phyloP scores from a whole-genome alignment of 2,797 vertebrate species.

The Micrastur ruficollis region DNA sequence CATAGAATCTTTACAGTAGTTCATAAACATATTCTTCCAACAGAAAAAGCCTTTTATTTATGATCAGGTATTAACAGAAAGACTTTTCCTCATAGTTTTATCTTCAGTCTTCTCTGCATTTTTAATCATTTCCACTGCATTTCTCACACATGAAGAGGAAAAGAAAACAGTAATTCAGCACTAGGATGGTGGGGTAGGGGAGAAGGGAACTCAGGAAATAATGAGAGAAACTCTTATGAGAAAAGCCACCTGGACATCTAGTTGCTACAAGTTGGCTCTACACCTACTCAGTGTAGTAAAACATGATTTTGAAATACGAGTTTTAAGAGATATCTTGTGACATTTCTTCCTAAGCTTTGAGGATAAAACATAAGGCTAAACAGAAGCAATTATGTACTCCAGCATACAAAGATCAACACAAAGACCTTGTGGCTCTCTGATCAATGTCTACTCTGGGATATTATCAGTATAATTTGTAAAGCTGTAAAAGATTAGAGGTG shows the following conservation, averaged over 20 bases:
- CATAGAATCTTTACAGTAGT: neutral
- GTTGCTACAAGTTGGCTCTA: neutral
- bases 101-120: neutral
- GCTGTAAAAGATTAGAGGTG: neutral
- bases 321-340: neutral
- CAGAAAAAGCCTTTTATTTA: neutral
- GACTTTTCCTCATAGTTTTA: neutral
- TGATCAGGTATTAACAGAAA: neutral
- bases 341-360: neutral
- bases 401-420: neutral
- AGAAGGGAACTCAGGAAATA: neutral
- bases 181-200: fast-evolving
- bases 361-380: slow-evolving; percentile 1
- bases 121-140: neutral
- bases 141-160: neutral
- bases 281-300: neutral
- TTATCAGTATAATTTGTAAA: neutral
- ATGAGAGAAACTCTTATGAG: neutral
- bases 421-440: neutral
- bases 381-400: neutral
- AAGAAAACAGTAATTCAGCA: neutral
- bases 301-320: neutral
- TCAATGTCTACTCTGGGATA: neutral
- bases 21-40: neutral
- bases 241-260: neutral